Conservation (phyloP, 2,888 invertebrate species). For the Scrobipalpa costella region DNA sequence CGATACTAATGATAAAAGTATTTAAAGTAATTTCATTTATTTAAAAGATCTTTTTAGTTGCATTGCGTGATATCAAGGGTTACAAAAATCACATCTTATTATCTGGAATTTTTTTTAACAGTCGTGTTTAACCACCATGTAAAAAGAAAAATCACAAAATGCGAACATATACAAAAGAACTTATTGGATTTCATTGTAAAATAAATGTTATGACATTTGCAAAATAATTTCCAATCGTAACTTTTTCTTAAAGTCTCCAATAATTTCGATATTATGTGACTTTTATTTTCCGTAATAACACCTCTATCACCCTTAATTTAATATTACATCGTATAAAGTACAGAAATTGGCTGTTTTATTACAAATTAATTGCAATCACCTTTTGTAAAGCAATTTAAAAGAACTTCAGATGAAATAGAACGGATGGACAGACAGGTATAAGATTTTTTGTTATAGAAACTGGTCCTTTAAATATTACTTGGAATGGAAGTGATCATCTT, state of each 20-base stretch:
- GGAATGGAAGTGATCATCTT: neutral
- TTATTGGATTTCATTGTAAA: no score
- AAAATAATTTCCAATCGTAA: neutral
- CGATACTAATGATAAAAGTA: no score
- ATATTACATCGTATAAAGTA: neutral
- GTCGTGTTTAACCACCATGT: no score
- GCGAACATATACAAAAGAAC: no score
- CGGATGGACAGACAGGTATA: constrained; percentile 25
- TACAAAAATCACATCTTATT: no score
- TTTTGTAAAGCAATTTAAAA: constrained; percentile 21
- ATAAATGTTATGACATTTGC: neutral
- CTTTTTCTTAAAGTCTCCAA: neutral
- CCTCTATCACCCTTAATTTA: neutral
- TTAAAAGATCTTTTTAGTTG: no score
- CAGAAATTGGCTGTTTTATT: constrained; percentile 9
- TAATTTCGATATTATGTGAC: neutral
- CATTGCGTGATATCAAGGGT: no score
- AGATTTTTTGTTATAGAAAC: constrained; percentile 23
- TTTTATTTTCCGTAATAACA: neutral
- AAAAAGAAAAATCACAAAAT: no score
- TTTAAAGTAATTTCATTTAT: no score
- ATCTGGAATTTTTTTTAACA: no score
- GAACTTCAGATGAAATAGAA: constrained; percentile 14
- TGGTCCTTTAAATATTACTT: constrained; percentile 22
- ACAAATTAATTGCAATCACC: neutral